Conservation (phyloP, 2,888 invertebrate genomes). For the Heteromyza rotundicornis region DNA sequence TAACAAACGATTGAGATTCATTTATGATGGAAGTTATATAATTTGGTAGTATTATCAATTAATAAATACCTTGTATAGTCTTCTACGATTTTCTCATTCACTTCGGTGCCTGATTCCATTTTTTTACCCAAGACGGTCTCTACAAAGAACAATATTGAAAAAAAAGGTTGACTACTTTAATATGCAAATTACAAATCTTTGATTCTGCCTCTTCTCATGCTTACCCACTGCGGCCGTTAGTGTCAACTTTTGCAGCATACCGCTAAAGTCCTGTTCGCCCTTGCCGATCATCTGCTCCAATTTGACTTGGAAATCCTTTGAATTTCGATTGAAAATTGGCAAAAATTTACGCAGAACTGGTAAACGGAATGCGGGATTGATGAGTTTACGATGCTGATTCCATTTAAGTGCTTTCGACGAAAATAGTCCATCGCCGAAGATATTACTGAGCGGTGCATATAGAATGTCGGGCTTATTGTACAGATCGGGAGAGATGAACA, state of each 20-base stretch:
- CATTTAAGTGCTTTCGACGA: constrained; percentile 1
- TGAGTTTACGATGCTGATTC: constrained; percentile 7
- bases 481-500: background rate
- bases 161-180: too few relatives aligned
- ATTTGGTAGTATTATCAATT: too few relatives aligned
- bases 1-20: too few relatives aligned
- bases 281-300: background rate
- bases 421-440: constrained; percentile 13
- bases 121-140: constrained; percentile 7
- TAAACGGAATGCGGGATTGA: constrained; percentile 4
- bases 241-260: background rate
- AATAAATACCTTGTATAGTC: constrained; percentile 1
- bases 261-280: background rate
- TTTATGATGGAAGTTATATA: too few relatives aligned
- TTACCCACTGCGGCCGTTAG: constrained; percentile 6
- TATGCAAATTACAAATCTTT: too few relatives aligned
- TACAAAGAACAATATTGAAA: background rate
- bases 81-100: background rate
- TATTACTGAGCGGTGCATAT: background rate
- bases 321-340: constrained; percentile 7
- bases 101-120: background rate
- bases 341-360: constrained; percentile 10
- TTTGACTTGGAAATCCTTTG: background rate
- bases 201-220: too few relatives aligned
- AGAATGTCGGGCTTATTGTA: constrained; percentile 1